A percentile compares a stretch with the other conserved stretches of the same genome.
Conservation (phyloP, 2,113 vertebrate genomes). For the Motacilla tschutschensis region DNA sequence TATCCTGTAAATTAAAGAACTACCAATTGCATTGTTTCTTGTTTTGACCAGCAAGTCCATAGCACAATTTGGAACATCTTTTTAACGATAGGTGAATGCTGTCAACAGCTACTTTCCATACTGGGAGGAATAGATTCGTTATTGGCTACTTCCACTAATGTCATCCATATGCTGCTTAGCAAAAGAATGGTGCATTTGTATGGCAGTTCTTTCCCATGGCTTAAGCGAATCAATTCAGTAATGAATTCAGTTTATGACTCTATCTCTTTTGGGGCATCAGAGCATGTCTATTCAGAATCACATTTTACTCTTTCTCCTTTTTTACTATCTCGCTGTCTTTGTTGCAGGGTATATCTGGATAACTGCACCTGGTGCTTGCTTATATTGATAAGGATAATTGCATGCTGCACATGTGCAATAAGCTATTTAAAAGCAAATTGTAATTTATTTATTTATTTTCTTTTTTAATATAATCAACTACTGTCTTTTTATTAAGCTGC, state of each 20-base stretch:
- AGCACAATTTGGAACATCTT: slow-evolving; percentile 18
- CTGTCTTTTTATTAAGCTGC: slow-evolving; percentile 16
- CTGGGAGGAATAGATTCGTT: slow-evolving; percentile 23
- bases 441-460: slow-evolving; percentile 50
- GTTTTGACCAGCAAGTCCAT: neutral
- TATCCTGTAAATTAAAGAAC: neutral
- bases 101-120: slow-evolving; percentile 46
- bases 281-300: slow-evolving; percentile 70
- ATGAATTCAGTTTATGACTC: slow-evolving; percentile 69
- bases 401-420: slow-evolving; percentile 51
- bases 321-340: slow-evolving; percentile 60
- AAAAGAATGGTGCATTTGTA: slow-evolving; percentile 63
- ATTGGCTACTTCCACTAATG: slow-evolving; percentile 59
- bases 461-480: slow-evolving; percentile 29
- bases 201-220: slow-evolving; percentile 47
- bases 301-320: slow-evolving; percentile 64
- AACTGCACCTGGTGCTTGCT: slow-evolving; percentile 71
- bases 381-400: slow-evolving; percentile 66
- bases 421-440: slow-evolving; percentile 57
- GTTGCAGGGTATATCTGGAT: slow-evolving; percentile 66
- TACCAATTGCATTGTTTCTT: neutral
- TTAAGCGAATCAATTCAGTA: slow-evolving; percentile 61
- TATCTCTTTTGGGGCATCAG: slow-evolving; percentile 71
- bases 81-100: slow-evolving; percentile 24
- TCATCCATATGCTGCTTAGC: slow-evolving; percentile 61